Evolutionary conservation across 2,113 vertebrate species (phyloP).

Genomic region (zebrafish (Danio rerio)): GRCz12tu NC_133178.1:31380501-31381000

Average conservation of each 20-base stretch:
- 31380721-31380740: neutral
- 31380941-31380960: no score
- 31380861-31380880: no score
- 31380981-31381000: no score
- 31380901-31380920: no score
- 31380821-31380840: no score
- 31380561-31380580: slow-evolving; percentile 27
- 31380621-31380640: slow-evolving; percentile 21
- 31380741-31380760: neutral
- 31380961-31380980: no score
- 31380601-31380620: slow-evolving; percentile 61
- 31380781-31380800: no score
- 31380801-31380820: no score
- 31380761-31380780: neutral
- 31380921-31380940: no score
- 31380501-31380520: slow-evolving; percentile 34
- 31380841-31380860: no score
- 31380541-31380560: slow-evolving; percentile 64
- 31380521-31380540: slow-evolving; percentile 6
- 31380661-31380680: slow-evolving; percentile 21
- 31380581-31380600: slow-evolving; percentile 58
- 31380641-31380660: slow-evolving; percentile 28
- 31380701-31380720: neutral
- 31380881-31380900: no score
- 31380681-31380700: slow-evolving; percentile 20